phyloP scores from a whole-genome alignment of 2,113 vertebrate genomes.

The Apistogramma diplotaenia region DNA sequence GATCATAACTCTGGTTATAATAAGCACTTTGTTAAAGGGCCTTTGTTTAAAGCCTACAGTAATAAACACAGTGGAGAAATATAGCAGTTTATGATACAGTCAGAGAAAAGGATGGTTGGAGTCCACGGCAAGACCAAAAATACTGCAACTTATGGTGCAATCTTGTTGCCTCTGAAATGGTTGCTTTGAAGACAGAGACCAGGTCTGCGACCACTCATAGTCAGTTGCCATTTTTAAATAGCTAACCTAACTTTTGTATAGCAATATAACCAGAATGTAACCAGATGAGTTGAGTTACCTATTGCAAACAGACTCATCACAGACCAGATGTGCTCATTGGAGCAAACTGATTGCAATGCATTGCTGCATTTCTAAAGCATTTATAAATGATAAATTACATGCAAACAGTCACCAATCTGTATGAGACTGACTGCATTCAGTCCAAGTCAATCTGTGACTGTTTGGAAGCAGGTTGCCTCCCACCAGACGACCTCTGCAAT shows the following conservation, averaged over 20 bases:
- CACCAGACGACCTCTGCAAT: background rate
- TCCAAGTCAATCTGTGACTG: background rate
- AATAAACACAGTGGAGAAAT: background rate
- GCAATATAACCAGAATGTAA: background rate
- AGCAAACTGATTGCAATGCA: background rate
- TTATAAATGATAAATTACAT: background rate
- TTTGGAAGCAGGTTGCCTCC: background rate
- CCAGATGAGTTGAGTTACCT: background rate
- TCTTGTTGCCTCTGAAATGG: background rate
- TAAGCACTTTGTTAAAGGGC: background rate
- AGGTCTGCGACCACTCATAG: background rate
- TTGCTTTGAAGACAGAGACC: background rate
- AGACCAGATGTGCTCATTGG: background rate
- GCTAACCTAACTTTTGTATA: background rate
- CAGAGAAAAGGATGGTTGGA: too few relatives aligned
- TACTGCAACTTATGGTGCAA: too few relatives aligned
- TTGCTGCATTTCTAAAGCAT: background rate
- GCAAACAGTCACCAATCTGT: background rate
- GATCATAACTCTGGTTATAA: background rate
- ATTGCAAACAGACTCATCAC: background rate
- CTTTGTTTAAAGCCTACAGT: background rate
- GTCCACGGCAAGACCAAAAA: too few relatives aligned
- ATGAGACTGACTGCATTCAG: too few relatives aligned
- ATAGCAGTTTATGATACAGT: background rate
- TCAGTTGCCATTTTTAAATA: background rate